Evolutionary conservation across 2,797 vertebrate species (phyloP).

Genomic region (Coregonus suidteri): DNA sequence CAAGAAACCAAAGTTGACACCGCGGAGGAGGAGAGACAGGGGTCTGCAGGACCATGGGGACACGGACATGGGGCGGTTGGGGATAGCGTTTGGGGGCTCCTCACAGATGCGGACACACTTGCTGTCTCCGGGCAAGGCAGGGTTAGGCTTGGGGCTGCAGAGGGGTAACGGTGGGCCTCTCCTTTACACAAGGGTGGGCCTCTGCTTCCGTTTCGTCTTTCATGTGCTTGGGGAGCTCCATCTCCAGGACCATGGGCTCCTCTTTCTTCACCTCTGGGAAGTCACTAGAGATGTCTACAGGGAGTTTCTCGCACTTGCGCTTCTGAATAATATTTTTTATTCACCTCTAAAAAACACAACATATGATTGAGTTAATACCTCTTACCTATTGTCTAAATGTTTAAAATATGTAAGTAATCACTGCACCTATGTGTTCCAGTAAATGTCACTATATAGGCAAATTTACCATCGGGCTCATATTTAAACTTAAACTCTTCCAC

Average conservation of each 20-base stretch:
- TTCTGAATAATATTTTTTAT: constrained; percentile 70
- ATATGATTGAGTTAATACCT: background rate
- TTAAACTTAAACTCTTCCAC: constrained; percentile 90
- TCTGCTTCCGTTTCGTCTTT: background rate
- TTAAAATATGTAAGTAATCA: background rate
- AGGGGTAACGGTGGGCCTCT: constrained; percentile 6
- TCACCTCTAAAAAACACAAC: constrained; percentile 68
- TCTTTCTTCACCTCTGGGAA: background rate
- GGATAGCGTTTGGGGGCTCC: constrained; percentile 50
- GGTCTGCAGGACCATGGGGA: constrained; percentile 61
- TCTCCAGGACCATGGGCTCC: constrained; percentile 6
- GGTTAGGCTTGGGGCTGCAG: constrained; percentile 14
- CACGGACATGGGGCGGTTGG: constrained; percentile 81
- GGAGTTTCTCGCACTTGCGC: constrained; percentile 83
- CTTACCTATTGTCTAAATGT: background rate
- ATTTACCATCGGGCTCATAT: constrained; percentile 89
- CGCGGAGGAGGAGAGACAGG: constrained; percentile 68
- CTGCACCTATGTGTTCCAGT: background rate
- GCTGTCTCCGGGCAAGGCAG: constrained; percentile 38
- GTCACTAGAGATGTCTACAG: constrained; percentile 53
- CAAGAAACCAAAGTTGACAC: constrained; percentile 71
- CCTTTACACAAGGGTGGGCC: background rate
- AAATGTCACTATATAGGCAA: background rate
- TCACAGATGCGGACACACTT: constrained; percentile 78
- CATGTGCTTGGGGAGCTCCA: constrained; percentile 4